Percentiles rank a stretch among this genome's conserved stretches.
Evolutionary conservation across 2,888 invertebrate genomes (phyloP).

Genomic region (Tigriopus californicus): DNA sequence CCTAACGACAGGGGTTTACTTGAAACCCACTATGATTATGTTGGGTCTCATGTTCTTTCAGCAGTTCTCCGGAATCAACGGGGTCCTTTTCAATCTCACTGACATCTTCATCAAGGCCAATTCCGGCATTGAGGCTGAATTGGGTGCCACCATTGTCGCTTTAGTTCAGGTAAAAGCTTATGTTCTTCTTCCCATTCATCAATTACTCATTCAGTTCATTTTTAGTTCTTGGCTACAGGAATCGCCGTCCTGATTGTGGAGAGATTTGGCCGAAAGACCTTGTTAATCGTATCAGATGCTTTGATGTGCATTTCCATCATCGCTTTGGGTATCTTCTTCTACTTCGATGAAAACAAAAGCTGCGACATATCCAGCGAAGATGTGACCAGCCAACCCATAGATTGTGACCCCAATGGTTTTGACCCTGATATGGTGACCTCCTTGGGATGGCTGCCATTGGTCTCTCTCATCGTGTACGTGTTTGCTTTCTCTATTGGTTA

Average conservation of each 20-base stretch:
- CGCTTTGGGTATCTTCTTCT: constrained; percentile 19
- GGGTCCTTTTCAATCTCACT: constrained; percentile 17
- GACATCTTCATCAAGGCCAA: constrained; percentile 17
- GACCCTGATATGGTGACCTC: background rate
- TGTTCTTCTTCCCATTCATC: constrained; percentile 16
- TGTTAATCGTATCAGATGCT: constrained; percentile 18
- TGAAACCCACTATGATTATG: constrained; percentile 18
- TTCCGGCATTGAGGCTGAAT: constrained; percentile 16
- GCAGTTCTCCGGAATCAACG: constrained; percentile 19
- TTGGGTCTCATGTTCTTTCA: constrained; percentile 18
- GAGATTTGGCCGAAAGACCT: constrained; percentile 17
- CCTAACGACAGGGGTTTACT: constrained; percentile 15
- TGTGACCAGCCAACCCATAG: background rate
- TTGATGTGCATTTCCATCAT: constrained; percentile 18
- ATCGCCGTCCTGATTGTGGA: constrained; percentile 18
- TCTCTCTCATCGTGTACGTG: constrained; percentile 17
- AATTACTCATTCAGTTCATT: background rate
- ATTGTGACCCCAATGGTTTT: background rate
- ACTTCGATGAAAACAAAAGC: constrained; percentile 17
- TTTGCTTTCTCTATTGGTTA: constrained; percentile 19
- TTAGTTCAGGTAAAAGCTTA: constrained; percentile 18
- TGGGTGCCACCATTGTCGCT: constrained; percentile 18
- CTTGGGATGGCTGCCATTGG: background rate
- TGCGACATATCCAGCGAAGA: background rate
- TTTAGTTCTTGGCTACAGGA: background rate